A percentile compares a stretch with the other conserved stretches of the same genome.
Conservation (phyloP, 2,113 vertebrate species). For the Megaptera novaeangliae region DNA sequence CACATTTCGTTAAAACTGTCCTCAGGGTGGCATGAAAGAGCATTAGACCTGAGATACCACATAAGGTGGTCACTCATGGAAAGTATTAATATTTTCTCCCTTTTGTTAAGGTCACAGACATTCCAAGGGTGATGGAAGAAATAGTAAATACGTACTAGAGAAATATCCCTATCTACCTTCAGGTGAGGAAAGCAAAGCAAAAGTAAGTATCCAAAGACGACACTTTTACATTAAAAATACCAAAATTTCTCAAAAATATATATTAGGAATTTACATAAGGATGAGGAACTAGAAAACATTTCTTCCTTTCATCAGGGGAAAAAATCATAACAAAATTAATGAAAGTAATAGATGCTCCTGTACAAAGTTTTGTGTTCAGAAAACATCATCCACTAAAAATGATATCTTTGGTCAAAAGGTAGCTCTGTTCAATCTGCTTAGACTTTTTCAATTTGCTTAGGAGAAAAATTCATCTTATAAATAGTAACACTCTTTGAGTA, state of each 20-base stretch:
- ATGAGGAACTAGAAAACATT: not conserved
- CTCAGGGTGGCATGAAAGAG: not conserved
- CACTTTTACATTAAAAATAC: constrained; percentile 9
- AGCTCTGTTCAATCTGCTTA: constrained; percentile 21
- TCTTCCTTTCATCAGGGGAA: not conserved
- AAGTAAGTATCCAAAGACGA: not conserved
- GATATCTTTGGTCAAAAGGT: constrained; percentile 30
- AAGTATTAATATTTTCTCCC: not conserved
- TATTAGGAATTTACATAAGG: not conserved
- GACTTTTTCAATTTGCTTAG: not conserved
- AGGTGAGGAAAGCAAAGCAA: not conserved
- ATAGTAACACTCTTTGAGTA: constrained; percentile 38
- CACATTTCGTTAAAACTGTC: not conserved
- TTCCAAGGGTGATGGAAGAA: not conserved
- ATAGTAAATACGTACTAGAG: accelerated
- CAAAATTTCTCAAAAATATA: not conserved
- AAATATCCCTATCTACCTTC: not conserved
- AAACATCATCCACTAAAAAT: constrained; percentile 26
- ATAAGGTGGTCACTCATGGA: not conserved
- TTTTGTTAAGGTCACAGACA: not conserved
- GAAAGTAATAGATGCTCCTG: not conserved
- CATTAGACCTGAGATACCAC: not conserved
- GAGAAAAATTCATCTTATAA: constrained; percentile 47
- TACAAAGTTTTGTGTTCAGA: not conserved
- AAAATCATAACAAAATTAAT: not conserved